Base-by-base conservation (phyloP, 35 echinoderm and acorn worm genomes). In the Anneissia japonica region DNA sequence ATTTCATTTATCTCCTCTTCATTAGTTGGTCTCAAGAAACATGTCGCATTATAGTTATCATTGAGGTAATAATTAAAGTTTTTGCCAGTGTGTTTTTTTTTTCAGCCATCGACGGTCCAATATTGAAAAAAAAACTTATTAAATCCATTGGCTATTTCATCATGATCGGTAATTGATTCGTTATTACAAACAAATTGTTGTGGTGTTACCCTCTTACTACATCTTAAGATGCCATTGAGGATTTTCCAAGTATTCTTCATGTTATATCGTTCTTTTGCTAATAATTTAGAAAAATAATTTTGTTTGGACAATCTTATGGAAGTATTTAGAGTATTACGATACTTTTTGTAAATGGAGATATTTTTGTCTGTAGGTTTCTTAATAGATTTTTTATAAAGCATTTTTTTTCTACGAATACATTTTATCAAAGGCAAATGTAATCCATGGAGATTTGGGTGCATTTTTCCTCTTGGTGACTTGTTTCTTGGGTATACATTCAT, bases 21-120 rank as follows among this genome's bases (percentile, higher is more conserved):
- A 46, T 35, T 32, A 33, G 74, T 82, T 28, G 88, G 88, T 19
- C 36, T 51, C 38, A 89, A 64, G 43, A 89, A 79, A 83, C 35
- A 37, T 38, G 79, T 23, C 4, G 16, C 26, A 37, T 35, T 36
- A 39, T 81, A 81, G 31, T 39, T 81, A 26, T 39, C 31, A 81
- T 39, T 36, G 6, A 81, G 79, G 28, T 81, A 81, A 29, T 40
- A 30, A 39, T 36, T 9, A 26, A 81, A 81, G 79, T 81, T 40
- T 9, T 64, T 6, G 30, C 34, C 36, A 1, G 79, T 30, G 17
- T 36, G 36, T 30, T 36, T 81, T 26, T 38, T 35, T 39, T 30
- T 6, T 36, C 34, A 30, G 79, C 79, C 28, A 81, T 7, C n/a
- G 35, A 38, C 9, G 37, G 35, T 7, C 79, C 79, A 40, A 81